These are phyloP conservation scores for Threskiornis aethiopicus DNA, from an alignment of 2,797 vertebrate species.

Conservation along the genomic window DNA sequence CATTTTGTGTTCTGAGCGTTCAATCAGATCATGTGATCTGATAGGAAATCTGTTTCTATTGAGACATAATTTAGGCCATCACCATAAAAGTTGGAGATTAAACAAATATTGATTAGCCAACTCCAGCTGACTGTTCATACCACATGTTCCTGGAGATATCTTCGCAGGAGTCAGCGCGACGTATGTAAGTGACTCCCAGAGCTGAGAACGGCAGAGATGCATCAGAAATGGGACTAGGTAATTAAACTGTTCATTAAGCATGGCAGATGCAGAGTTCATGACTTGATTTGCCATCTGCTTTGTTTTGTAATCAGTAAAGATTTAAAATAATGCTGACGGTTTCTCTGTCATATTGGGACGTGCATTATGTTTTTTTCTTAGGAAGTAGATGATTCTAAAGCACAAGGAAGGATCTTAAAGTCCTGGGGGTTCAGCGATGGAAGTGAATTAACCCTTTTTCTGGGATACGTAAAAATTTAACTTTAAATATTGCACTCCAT, in stretches of 20 bases:
- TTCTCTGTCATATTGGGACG: not conserved
- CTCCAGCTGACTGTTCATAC: constrained; percentile 51
- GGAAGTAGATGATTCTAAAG: not conserved
- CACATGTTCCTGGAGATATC: constrained; percentile 38
- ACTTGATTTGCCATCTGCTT: constrained; percentile 35
- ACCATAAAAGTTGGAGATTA: constrained; percentile 24
- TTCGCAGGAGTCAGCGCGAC: constrained; percentile 1
- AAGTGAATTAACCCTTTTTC: not conserved
- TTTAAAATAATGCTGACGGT: constrained; percentile 5
- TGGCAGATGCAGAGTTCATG: constrained; percentile 37
- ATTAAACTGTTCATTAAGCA: constrained; percentile 60
- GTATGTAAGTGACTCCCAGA: constrained; percentile 1
- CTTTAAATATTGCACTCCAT: not conserved
- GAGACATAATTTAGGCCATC: not conserved
- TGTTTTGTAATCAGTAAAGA: constrained; percentile 40
- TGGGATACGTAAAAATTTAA: not conserved
- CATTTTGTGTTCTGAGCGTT: not conserved
- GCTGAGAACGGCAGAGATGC: constrained; percentile 5
- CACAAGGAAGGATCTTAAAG: not conserved
- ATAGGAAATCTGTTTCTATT: constrained; percentile 2
- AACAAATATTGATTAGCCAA: constrained; percentile 61
- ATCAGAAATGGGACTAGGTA: constrained; percentile 11
- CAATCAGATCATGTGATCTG: not conserved
- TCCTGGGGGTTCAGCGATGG: not conserved
- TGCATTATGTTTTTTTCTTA: not conserved